Percentiles rank a stretch among this genome's conserved stretches.
phyloP scores from a whole-genome alignment of 2,888 invertebrate genomes.

The Acheta domesticus region DNA sequence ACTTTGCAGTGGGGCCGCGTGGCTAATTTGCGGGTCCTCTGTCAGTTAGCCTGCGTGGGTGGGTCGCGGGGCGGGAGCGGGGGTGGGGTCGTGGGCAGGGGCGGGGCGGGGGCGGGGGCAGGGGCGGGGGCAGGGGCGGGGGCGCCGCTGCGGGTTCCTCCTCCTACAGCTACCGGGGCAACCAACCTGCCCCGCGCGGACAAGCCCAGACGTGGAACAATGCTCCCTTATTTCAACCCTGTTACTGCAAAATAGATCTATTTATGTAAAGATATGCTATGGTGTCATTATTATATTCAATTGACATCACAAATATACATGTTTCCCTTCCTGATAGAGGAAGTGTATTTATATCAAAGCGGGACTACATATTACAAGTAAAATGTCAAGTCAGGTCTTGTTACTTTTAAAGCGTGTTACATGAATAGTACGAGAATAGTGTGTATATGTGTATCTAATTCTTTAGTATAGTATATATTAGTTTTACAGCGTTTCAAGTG shows the following conservation, averaged over 20 bases:
- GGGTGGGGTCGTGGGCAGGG: neutral
- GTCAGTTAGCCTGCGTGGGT: too few relatives aligned
- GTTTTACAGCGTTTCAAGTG: neutral
- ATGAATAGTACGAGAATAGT: neutral
- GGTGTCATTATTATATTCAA: neutral
- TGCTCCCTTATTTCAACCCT: conserved; percentile 18
- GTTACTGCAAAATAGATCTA: conserved; percentile 1
- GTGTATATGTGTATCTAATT: neutral
- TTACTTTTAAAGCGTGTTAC: conserved; percentile 18
- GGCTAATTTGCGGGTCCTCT: too few relatives aligned
- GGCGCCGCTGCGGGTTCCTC: neutral
- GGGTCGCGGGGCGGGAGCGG: too few relatives aligned
- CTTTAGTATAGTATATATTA: neutral
- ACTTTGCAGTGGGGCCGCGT: too few relatives aligned
- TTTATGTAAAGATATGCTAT: neutral
- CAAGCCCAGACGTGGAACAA: neutral
- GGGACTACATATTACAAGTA: neutral
- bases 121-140: too few relatives aligned
- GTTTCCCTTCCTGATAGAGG: neutral
- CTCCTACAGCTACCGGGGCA: neutral
- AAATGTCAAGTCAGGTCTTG: neutral
- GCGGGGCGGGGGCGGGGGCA: too few relatives aligned
- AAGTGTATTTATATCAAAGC: neutral
- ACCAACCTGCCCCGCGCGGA: neutral
- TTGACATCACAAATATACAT: conserved; percentile 3